phyloP scores from a whole-genome alignment of 2,113 vertebrate species.

The Paraplagusia blochii region DNA sequence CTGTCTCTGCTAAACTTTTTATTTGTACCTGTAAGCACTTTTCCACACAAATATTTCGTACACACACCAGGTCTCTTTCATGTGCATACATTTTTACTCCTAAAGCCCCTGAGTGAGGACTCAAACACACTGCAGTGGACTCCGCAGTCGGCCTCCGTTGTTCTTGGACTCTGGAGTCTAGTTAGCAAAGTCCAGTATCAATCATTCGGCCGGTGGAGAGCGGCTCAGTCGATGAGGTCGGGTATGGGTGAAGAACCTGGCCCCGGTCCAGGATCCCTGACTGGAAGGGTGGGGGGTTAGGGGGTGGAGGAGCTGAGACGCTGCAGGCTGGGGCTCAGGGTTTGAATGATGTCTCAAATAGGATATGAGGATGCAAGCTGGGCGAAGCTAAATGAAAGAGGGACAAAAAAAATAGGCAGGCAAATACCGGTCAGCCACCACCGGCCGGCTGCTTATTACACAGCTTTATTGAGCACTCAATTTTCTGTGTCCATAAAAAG shows the following conservation, averaged over 20 bases:
- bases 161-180: slow-evolving; percentile 63
- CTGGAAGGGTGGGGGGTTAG: too few relatives aligned
- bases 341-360: slow-evolving; percentile 42
- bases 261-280: slow-evolving; percentile 40
- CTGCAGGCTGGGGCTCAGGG: slow-evolving; percentile 24
- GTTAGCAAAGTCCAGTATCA: slow-evolving; percentile 63
- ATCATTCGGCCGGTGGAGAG: slow-evolving; percentile 56
- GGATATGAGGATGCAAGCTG: slow-evolving; percentile 41
- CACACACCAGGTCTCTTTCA: slow-evolving; percentile 24
- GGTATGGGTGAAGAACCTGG: slow-evolving; percentile 51
- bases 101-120: slow-evolving; percentile 45
- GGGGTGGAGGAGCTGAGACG: slow-evolving; percentile 25
- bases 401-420: slow-evolving; percentile 22
- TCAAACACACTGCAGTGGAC: slow-evolving; percentile 23
- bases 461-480: slow-evolving; percentile 36
- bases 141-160: slow-evolving; percentile 36
- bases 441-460: slow-evolving; percentile 30
- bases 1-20: slow-evolving; percentile 49
- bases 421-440: slow-evolving; percentile 3
- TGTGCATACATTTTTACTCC: slow-evolving; percentile 44
- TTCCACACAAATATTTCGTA: slow-evolving; percentile 35
- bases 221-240: slow-evolving; percentile 50
- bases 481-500: slow-evolving; percentile 33
- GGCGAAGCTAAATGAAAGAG: slow-evolving; percentile 18
- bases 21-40: slow-evolving; percentile 43